Evolutionary conservation across 2,888 invertebrate species (phyloP).

Genomic region (Hanleya hanleyi): DNA sequence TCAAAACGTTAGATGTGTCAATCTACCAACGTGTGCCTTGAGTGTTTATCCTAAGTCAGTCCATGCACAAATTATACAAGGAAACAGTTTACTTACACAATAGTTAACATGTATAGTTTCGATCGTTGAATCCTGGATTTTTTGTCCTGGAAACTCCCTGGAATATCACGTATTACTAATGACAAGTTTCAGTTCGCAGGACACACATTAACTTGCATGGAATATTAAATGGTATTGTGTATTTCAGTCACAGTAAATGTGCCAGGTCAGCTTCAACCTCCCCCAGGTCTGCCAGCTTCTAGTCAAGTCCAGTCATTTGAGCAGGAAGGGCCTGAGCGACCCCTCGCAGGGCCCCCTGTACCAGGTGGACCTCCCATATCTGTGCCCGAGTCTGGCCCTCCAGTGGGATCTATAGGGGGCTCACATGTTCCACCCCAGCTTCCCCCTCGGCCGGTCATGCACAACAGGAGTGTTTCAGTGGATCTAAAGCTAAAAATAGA

Average conservation of each 20-base stretch:
- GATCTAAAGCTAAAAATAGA: slow-evolving; percentile 47
- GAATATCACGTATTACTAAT: no score
- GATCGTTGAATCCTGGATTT: no score
- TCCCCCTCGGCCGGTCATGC: slow-evolving; percentile 56
- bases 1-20: no score
- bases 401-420: slow-evolving; percentile 22
- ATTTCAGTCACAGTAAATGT: slow-evolving; percentile 50
- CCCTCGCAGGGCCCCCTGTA: slow-evolving; percentile 26
- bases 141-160: no score
- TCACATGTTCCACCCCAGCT: slow-evolving; percentile 55
- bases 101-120: no score
- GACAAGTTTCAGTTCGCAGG: no score
- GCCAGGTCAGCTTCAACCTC: slow-evolving; percentile 55
- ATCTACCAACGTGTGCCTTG: no score
- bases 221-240: no score
- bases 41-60: no score
- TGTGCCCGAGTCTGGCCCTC: neutral
- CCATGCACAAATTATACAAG: no score
- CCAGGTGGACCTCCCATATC: slow-evolving; percentile 13
- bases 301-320: slow-evolving; percentile 30
- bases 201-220: no score
- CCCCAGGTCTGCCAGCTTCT: slow-evolving; percentile 44
- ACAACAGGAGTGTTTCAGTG: slow-evolving; percentile 59
- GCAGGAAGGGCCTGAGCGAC: slow-evolving; percentile 6
- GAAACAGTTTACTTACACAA: no score